Percentiles rank a stretch among this genome's conserved stretches.
Conservation (phyloP, 2,888 invertebrate species). For the Parnassius glacialis region DNA sequence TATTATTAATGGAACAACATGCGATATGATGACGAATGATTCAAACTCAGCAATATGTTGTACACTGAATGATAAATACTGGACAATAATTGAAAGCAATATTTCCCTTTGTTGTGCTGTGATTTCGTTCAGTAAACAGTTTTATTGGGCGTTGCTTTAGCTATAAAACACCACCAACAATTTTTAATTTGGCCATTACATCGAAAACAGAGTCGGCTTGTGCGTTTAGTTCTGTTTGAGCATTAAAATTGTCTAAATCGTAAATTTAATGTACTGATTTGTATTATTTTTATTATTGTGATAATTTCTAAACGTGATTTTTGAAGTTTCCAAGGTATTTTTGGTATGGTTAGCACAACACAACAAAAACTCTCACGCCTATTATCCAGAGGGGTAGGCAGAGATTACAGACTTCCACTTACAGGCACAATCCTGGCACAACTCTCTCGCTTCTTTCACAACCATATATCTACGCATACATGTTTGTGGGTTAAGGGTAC, state of each 20-base stretch:
- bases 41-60: not conserved
- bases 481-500: no score
- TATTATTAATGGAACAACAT: no score
- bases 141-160: conserved; percentile 25
- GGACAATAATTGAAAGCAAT: conserved; percentile 58
- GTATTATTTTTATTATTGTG: conserved; percentile 11
- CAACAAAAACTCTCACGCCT: no score
- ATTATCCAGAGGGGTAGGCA: no score
- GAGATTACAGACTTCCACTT: no score
- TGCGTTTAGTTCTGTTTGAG: conserved; percentile 21
- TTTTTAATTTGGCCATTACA: conserved; percentile 23
- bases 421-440: no score
- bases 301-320: not conserved
- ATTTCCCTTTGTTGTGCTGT: conserved; percentile 38
- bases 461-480: no score
- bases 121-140: conserved; percentile 26
- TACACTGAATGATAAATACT: conserved; percentile 55
- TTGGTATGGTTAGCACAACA: no score
- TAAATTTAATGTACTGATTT: conserved; percentile 23
- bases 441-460: no score
- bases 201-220: conserved; percentile 13
- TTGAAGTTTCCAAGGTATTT: not conserved
- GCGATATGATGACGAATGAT: not conserved
- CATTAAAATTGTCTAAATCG: conserved; percentile 24
- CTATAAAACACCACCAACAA: conserved; percentile 25